These are phyloP conservation scores for Tetrao urogallus DNA, from an alignment of 2,113 vertebrate genomes.

Conservation along the genomic window DNA sequence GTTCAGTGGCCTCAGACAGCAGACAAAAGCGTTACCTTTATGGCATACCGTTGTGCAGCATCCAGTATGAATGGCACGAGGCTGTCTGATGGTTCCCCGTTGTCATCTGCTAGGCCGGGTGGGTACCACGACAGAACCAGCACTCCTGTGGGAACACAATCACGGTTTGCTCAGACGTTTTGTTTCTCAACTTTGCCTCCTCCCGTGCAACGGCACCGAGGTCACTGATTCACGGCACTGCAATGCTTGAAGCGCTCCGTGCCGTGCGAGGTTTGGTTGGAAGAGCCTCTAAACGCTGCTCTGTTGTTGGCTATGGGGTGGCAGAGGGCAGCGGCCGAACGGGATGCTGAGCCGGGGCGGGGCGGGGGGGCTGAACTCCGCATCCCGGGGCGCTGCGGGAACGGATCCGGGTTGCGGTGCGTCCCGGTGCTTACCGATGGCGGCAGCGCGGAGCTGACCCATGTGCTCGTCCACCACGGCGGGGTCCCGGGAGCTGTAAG, in stretches of 20 bases:
- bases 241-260: neutral
- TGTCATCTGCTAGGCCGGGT: constrained; percentile 86
- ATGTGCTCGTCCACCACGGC: constrained; percentile 86
- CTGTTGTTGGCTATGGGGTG: neutral
- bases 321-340: neutral
- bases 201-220: neutral
- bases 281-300: neutral
- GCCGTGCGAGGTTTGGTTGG: too few species aligned
- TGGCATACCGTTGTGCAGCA: constrained; percentile 85
- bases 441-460: constrained; percentile 84
- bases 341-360: neutral
- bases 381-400: neutral
- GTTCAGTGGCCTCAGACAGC: neutral
- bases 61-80: constrained; percentile 87
- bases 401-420: neutral
- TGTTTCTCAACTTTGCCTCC: neutral
- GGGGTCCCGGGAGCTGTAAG: constrained; percentile 90
- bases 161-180: neutral
- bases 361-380: too few species aligned
- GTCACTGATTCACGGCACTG: neutral
- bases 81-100: constrained; percentile 88
- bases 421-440: constrained; percentile 80
- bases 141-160: constrained; percentile 77
- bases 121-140: constrained; percentile 92
- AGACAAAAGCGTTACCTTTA: constrained; percentile 81